phyloP scores from a whole-genome alignment of 2,113 vertebrate genomes.

The Bombycilla garrulus region DNA sequence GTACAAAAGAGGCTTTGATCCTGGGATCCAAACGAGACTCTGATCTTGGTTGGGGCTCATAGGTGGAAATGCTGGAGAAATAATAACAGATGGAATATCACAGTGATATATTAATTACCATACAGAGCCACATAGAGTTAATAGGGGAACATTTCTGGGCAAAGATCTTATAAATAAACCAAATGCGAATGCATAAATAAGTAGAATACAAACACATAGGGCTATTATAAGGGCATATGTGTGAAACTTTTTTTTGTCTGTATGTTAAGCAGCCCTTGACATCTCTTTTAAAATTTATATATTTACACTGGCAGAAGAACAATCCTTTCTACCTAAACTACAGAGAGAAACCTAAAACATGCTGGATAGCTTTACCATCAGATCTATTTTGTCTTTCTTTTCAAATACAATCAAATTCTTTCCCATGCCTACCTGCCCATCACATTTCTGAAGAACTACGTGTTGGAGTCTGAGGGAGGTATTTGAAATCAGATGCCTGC shows the following conservation, averaged over 20 bases:
- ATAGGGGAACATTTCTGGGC: constrained; percentile 16
- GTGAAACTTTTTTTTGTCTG: constrained; percentile 43
- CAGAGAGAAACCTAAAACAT: constrained; percentile 2
- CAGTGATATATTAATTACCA: constrained; percentile 30
- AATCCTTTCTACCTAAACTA: constrained; percentile 37
- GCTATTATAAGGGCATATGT: constrained; percentile 41
- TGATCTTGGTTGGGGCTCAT: background rate
- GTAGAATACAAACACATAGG: constrained; percentile 45
- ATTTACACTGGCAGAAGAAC: constrained; percentile 59
- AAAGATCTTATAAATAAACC: constrained; percentile 60
- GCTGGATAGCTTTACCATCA: constrained; percentile 2
- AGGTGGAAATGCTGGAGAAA: constrained; percentile 29
- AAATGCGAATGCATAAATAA: constrained; percentile 59
- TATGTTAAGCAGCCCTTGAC: constrained; percentile 51
- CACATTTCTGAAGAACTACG: background rate
- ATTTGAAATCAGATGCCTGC: background rate
- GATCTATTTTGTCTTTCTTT: constrained; percentile 30
- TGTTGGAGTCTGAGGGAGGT: background rate
- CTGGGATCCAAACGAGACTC: background rate
- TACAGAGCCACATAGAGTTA: constrained; percentile 22
- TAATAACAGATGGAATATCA: constrained; percentile 54
- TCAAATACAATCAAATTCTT: constrained; percentile 36
- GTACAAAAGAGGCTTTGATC: constrained; percentile 50
- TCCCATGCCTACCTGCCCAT: background rate
- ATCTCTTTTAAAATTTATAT: constrained; percentile 46